phyloP scores from a whole-genome alignment of 2,888 invertebrate genomes.

The Synanthedon andrenaeformis region DNA sequence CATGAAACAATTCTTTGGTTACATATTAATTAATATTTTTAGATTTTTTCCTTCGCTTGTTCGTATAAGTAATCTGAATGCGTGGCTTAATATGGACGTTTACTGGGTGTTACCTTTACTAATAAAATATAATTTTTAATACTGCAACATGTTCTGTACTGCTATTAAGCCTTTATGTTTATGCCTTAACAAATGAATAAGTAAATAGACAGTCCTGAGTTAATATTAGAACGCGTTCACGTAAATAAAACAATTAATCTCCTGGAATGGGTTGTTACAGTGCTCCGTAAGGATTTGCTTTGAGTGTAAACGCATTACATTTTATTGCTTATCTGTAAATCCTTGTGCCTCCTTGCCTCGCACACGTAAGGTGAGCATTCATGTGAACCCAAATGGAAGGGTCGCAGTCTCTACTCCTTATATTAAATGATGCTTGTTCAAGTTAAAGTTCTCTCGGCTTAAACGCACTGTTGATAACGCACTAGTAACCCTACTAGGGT shows the following conservation, averaged over 20 bases:
- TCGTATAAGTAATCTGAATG: no score
- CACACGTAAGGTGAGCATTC: conserved; percentile 26
- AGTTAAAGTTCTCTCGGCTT: conserved; percentile 15
- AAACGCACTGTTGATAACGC: neutral
- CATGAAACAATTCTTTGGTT: no score
- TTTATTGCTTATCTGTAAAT: conserved; percentile 41
- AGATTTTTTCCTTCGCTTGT: no score
- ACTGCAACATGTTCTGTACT: no score
- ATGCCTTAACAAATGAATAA: no score
- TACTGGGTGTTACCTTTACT: no score
- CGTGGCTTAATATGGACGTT: no score
- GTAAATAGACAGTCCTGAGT: no score
- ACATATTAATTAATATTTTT: no score
- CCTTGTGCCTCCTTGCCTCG: conserved; percentile 17
- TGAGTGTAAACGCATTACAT: conserved; percentile 25
- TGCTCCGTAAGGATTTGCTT: conserved; percentile 2
- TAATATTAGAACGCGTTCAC: conserved; percentile 4
- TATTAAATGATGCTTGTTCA: conserved; percentile 31
- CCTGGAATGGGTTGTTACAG: conserved; percentile 19
- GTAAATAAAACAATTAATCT: conserved; percentile 34
- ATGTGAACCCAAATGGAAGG: conserved; percentile 41
- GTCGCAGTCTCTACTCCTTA: conserved; percentile 25
- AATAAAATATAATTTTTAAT: no score
- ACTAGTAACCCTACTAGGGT: no score
- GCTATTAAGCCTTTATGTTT: no score